A percentile compares a stretch with the other conserved stretches of the same genome.
phyloP scores from a whole-genome alignment of 2,888 invertebrate genomes.

The Apamea sordens region DNA sequence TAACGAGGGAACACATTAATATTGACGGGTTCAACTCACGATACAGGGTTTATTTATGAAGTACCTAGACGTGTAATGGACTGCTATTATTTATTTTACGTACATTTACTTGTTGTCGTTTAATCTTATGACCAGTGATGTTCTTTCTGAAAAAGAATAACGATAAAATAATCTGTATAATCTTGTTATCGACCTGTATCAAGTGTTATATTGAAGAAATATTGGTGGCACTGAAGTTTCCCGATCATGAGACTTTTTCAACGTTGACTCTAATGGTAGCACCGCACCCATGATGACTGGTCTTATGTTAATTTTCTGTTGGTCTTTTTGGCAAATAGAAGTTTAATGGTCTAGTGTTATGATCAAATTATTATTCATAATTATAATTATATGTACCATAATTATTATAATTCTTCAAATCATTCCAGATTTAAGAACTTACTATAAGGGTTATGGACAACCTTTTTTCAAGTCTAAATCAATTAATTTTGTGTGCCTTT shows the following conservation, averaged over 20 bases:
- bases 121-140: not conserved
- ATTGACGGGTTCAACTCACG: slow-evolving; percentile 41
- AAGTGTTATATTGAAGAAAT: not conserved
- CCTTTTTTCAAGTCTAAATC: not conserved
- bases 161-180: not conserved
- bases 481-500: not conserved
- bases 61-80: slow-evolving; percentile 33
- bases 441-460: not conserved
- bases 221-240: not conserved
- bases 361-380: not conserved
- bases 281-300: not conserved
- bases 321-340: not conserved
- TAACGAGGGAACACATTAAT: slow-evolving; percentile 50
- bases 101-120: not conserved
- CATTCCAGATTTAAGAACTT: not conserved
- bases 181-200: not conserved
- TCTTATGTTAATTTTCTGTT: not conserved
- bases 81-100: slow-evolving; percentile 18
- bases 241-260: not conserved
- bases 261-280: not conserved
- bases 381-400: too few species aligned
- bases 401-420: not conserved
- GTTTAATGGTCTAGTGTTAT: not conserved
- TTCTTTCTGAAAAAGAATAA: not conserved
- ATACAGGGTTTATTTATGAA: slow-evolving; percentile 29